These are phyloP conservation scores for Caiman crocodilus DNA, from an alignment of 2,797 vertebrate genomes.

Conservation along the genomic window DNA sequence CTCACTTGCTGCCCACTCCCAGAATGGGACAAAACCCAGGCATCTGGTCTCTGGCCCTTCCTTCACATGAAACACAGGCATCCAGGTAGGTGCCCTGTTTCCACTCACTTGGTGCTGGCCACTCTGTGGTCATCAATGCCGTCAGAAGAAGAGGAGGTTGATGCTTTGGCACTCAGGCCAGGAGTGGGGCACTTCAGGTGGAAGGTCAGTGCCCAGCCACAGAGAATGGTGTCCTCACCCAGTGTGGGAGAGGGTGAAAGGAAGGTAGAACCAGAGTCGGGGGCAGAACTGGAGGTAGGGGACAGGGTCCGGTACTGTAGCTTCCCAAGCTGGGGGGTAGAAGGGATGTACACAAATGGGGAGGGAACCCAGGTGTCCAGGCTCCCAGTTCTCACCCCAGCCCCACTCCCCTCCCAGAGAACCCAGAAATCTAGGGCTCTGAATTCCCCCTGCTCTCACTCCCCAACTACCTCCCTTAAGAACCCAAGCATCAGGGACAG, in stretches of 20 bases:
- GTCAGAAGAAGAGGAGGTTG: too few relatives aligned
- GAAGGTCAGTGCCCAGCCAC: too few relatives aligned
- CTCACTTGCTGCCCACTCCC: not conserved
- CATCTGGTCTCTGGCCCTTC: not conserved
- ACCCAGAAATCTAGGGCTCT: slow-evolving; percentile 77
- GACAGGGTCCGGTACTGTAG: not conserved
- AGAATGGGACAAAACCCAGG: not conserved
- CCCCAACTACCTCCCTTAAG: not conserved
- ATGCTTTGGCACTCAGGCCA: too few relatives aligned
- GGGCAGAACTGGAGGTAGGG: too few relatives aligned
- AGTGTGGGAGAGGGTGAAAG: too few relatives aligned
- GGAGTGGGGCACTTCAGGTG: too few relatives aligned
- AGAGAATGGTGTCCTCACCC: too few relatives aligned
- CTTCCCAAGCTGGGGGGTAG: not conserved
- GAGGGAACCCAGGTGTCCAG: not conserved
- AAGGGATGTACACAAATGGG: not conserved
- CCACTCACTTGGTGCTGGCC: too few relatives aligned
- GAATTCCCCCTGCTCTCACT: slow-evolving; percentile 77
- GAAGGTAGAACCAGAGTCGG: too few relatives aligned
- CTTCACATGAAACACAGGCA: not conserved
- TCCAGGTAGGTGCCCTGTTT: too few relatives aligned
- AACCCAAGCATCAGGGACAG: not conserved
- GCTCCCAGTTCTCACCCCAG: not conserved
- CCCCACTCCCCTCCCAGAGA: not conserved
- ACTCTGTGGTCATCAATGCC: too few relatives aligned